Evolutionary conservation across 2,797 vertebrate species (phyloP).

Genomic region (Simalia tracyae): DNA sequence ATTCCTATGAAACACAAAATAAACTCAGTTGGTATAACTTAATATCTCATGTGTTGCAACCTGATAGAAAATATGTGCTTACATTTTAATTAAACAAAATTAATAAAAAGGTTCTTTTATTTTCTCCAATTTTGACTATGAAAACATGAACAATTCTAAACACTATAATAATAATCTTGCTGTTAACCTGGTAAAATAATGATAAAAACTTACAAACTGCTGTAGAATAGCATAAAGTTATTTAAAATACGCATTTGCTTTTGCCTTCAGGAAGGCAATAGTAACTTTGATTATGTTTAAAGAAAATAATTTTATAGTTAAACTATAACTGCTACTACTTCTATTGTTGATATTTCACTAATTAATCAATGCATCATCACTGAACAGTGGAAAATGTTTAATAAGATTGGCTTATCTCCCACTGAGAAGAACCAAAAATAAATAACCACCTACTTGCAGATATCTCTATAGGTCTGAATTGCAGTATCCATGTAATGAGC

Average conservation of each 20-base stretch:
- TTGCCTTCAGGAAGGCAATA: neutral
- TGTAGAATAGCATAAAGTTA: neutral
- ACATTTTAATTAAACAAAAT: neutral
- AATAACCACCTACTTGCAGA: slow-evolving; percentile 88
- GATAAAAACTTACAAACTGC: neutral
- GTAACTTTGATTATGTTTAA: neutral
- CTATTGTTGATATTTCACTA: neutral
- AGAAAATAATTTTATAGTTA: neutral
- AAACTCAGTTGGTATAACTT: neutral
- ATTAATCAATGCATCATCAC: neutral
- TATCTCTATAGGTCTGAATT: slow-evolving; percentile 94
- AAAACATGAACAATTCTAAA: neutral
- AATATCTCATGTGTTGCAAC: neutral
- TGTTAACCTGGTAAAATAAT: neutral
- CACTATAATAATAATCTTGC: neutral
- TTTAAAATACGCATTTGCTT: neutral
- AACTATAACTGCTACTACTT: neutral
- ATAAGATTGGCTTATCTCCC: neutral
- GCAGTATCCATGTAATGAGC: slow-evolving; percentile 98
- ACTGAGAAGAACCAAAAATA: fast-evolving
- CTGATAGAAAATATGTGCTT: neutral
- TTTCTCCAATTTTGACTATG: neutral
- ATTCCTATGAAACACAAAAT: slow-evolving; percentile 79
- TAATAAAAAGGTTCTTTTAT: neutral
- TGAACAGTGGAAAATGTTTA: neutral